Evolutionary conservation across 1,140 invertebrate genomes (phyloP).

Genomic region (Lithobius niger): DNA sequence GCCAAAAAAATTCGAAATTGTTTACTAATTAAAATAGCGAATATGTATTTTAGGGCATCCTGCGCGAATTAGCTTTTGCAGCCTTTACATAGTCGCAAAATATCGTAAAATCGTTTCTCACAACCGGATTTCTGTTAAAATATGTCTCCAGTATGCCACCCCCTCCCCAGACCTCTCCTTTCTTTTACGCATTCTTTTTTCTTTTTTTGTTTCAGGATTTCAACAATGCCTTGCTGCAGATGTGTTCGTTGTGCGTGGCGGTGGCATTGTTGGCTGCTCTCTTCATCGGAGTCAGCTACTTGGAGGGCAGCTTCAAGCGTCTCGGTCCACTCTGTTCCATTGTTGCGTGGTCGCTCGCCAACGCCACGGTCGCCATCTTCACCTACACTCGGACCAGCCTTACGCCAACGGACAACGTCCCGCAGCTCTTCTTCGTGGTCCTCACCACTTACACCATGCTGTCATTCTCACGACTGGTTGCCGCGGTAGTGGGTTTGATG

Average conservation of each 20-base stretch:
- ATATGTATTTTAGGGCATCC: no score
- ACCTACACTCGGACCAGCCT: slow-evolving; percentile 11
- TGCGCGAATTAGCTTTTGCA: no score
- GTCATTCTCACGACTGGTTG: slow-evolving; percentile 20
- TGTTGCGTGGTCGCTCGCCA: slow-evolving; percentile 19
- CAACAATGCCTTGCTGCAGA: slow-evolving; percentile 13
- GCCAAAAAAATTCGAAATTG: no score
- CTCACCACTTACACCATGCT: slow-evolving; percentile 27
- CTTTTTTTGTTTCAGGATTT: slow-evolving; percentile 17
- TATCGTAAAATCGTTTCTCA: no score
- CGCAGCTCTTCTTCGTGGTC: slow-evolving; percentile 25
- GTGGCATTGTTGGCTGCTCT: slow-evolving; percentile 18
- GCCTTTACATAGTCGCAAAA: no score
- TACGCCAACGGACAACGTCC: slow-evolving; percentile 21
- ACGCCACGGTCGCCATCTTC: slow-evolving; percentile 18
- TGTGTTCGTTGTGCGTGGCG: slow-evolving; percentile 19
- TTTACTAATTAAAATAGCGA: no score
- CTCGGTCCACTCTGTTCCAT: slow-evolving; percentile 18
- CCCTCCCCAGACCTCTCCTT: no score
- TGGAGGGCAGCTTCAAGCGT: slow-evolving; percentile 17
- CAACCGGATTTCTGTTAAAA: no score
- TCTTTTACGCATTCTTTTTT: no score
- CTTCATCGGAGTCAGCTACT: slow-evolving; percentile 16
- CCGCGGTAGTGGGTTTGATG: slow-evolving; percentile 20
- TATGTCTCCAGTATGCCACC: no score